These are phyloP conservation scores for Dreissena rostriformis DNA, from an alignment of 1,140 invertebrate species.

Conservation along the genomic window DNA sequence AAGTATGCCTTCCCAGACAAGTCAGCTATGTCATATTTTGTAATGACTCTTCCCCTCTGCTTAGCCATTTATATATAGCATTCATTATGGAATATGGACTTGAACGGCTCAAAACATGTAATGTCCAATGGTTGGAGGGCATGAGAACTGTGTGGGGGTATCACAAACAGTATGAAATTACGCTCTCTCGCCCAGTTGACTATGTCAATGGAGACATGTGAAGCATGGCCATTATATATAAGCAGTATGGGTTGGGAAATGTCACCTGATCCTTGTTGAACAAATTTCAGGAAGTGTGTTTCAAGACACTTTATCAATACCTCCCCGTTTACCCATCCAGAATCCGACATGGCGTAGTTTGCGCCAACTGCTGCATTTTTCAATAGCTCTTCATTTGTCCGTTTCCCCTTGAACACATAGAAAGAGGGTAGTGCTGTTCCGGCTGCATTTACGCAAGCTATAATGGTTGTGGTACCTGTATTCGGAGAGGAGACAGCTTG, in stretches of 20 bases:
- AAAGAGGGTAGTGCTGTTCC: constrained; percentile 12
- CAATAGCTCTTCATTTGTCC: constrained; percentile 14
- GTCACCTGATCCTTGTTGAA: constrained; percentile 14
- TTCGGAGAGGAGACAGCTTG: constrained; percentile 21
- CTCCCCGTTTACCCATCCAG: constrained; percentile 11
- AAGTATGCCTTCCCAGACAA: constrained; percentile 14
- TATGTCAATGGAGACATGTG: not conserved
- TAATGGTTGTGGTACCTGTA: constrained; percentile 11
- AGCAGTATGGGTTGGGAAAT: constrained; percentile 6
- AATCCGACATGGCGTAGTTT: constrained; percentile 5
- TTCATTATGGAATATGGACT: not conserved
- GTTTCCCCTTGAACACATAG: constrained; percentile 20
- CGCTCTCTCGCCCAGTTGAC: not conserved
- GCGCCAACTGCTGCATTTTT: not conserved
- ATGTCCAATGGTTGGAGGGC: constrained; percentile 16
- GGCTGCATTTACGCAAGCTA: constrained; percentile 24
- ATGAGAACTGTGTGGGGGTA: not conserved
- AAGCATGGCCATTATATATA: constrained; percentile 7
- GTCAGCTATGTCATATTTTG: constrained; percentile 1
- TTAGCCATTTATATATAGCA: constrained; percentile 13
- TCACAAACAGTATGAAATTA: not conserved
- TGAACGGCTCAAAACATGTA: constrained; percentile 14
- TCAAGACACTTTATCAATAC: constrained; percentile 15
- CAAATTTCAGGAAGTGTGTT: constrained; percentile 15
- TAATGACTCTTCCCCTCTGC: constrained; percentile 6